phyloP scores from a whole-genome alignment of 2,888 invertebrate genomes.

The Dermolepida albohirtum region DNA sequence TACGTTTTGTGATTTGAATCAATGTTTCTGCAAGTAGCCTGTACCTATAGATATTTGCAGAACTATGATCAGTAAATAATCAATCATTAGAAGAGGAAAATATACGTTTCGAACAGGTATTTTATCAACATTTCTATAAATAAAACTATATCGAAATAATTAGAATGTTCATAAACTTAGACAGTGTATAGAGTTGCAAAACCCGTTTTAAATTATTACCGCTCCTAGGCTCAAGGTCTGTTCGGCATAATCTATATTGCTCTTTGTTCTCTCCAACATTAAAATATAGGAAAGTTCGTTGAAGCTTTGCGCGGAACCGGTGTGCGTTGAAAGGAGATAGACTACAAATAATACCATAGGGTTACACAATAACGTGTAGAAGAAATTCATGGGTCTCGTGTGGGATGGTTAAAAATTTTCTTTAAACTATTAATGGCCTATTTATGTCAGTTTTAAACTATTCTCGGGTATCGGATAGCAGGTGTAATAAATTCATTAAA shows the following conservation, averaged over 20 bases:
- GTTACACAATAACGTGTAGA: slow-evolving; percentile 24
- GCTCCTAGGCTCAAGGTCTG: slow-evolving; percentile 34
- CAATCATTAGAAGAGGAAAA: too few relatives aligned
- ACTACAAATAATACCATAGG: not conserved
- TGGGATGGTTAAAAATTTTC: slow-evolving; percentile 14
- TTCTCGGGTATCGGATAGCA: not conserved
- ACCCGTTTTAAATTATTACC: slow-evolving; percentile 31
- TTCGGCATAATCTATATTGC: slow-evolving; percentile 32
- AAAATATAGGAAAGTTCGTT: slow-evolving; percentile 26
- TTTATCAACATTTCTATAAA: slow-evolving; percentile 15
- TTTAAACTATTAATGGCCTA: slow-evolving; percentile 18
- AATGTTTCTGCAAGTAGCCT: too few relatives aligned
- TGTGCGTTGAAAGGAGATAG: slow-evolving; percentile 12
- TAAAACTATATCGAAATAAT: slow-evolving; percentile 23
- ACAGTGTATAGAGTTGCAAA: slow-evolving; percentile 30
- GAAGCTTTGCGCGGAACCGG: slow-evolving; percentile 7
- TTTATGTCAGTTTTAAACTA: slow-evolving; percentile 26
- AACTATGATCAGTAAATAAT: too few relatives aligned
- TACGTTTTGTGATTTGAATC: too few relatives aligned
- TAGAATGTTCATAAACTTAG: slow-evolving; percentile 20
- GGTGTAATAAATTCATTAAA: slow-evolving; percentile 18
- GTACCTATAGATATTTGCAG: too few relatives aligned
- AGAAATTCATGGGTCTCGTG: slow-evolving; percentile 9
- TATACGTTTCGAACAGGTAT: not conserved
- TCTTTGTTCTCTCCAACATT: slow-evolving; percentile 29